These are phyloP conservation scores for Sebastolobus altivelis DNA, from an alignment of 2,797 vertebrate genomes.

Conservation along the genomic window DNA sequence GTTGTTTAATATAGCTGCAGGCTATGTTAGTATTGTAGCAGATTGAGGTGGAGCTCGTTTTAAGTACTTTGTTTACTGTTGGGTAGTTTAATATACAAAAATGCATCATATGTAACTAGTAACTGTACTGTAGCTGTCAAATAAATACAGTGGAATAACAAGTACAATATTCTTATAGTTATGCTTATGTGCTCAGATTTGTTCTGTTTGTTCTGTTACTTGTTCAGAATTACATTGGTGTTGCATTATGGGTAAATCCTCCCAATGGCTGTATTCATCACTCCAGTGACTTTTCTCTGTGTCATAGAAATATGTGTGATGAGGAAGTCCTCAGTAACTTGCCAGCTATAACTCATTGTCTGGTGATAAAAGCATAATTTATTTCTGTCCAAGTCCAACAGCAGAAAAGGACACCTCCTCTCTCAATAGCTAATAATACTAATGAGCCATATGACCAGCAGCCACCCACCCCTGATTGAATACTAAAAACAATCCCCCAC, in stretches of 20 bases:
- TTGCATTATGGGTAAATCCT: background rate
- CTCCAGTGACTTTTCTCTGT: background rate
- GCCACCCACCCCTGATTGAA: constrained; percentile 30
- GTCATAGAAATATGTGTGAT: background rate
- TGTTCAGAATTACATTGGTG: background rate
- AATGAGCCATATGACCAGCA: constrained; percentile 47
- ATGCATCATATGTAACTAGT: background rate
- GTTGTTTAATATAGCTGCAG: no score
- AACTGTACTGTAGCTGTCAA: background rate
- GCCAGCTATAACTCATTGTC: constrained; percentile 58
- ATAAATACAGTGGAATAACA: background rate
- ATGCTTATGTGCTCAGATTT: background rate
- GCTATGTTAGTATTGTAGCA: background rate
- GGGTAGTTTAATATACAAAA: background rate
- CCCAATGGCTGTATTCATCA: background rate
- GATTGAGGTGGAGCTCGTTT: background rate
- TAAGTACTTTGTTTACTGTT: background rate
- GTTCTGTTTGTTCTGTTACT: background rate
- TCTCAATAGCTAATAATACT: constrained; percentile 70
- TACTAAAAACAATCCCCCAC: constrained; percentile 13
- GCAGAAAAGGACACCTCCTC: constrained; percentile 57
- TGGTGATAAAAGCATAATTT: constrained; percentile 64
- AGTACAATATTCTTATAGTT: background rate
- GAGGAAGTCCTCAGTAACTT: constrained; percentile 11
- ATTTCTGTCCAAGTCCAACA: constrained; percentile 60